phyloP scores from a whole-genome alignment of 2,113 vertebrate genomes.

The Gadus chalcogrammus region DNA sequence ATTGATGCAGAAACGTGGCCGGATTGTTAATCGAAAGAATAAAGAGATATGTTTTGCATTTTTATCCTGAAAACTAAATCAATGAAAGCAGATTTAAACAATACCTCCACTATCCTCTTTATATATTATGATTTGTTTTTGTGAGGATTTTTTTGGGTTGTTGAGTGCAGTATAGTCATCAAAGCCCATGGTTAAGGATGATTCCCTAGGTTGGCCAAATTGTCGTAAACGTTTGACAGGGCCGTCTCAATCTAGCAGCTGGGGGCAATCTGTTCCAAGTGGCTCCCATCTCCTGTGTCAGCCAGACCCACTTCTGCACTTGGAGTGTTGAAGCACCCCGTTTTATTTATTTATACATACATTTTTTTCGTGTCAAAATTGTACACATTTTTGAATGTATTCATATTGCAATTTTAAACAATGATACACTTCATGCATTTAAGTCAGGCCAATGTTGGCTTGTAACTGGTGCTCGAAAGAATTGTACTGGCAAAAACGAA shows the following conservation, averaged over 20 bases:
- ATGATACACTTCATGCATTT: not conserved
- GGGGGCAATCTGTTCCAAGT: constrained; percentile 41
- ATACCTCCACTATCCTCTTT: not conserved
- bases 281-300: constrained; percentile 62
- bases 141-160: no score
- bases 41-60: no score
- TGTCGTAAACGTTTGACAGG: constrained; percentile 49
- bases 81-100: constrained; percentile 2
- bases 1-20: no score
- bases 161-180: constrained; percentile 19
- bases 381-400: no score
- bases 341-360: not conserved
- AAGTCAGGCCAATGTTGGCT: not conserved
- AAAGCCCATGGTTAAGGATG: constrained; percentile 27
- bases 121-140: not conserved
- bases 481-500: no score
- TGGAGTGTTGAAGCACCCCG: not conserved
- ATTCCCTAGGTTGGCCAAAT: constrained; percentile 35
- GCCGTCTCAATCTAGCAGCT: constrained; percentile 46
- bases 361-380: not conserved
- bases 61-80: no score
- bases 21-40: no score
- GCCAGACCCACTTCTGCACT: constrained; percentile 41
- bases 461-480: not conserved
- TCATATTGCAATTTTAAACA: no score